Base-by-base conservation (phyloP, 2,888 invertebrate species). In the Thecophora atra region DNA sequence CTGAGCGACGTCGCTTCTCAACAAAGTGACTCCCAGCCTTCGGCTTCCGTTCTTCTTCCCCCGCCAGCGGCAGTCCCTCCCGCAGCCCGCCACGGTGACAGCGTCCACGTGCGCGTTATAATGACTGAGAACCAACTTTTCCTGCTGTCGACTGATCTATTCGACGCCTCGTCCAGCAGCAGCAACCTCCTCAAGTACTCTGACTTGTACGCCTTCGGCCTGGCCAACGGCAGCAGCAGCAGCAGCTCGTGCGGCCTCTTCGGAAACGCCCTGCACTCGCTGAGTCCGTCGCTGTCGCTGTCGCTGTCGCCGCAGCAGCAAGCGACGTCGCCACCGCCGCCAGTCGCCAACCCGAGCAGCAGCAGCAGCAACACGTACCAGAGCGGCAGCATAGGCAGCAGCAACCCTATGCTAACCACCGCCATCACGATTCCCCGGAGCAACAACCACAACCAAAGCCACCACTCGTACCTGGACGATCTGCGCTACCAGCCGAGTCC, bases 111-210 rank as follows among this genome's bases (percentile, higher is more conserved):
- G 6, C 52, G 52, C 66, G 62, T 73, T 79, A 82, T 78, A 76
- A 86, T 86, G 86, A 86, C 86, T 80, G 86, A 86, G 76, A 86
- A 86, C 80, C 86, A 86, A 81, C 67, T 86, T 74, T 86, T 83
- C 79, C 79, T 85, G 79, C 84, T 85, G 83, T 84, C 85, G 80
- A 83, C 85, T 76, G 86, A 86, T 79, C 83, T 86, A 79, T 85
- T 86, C 80, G 86, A 86, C 81, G 83, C 80, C 73, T 83, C 86
- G 77, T 86, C 86, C 73, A 85, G 84, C 76, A 84, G 85, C 78
- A 86, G 82, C 79, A 85, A 85, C 78, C 78, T 84, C 66, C 74
- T 86, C 73, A 86, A 85, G 76, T 85, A 83, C 78, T n/a, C n/a
- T n/a, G 86, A 86, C 75, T 72, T 85, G 71, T 85, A 81, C 76